Conservation (phyloP, 2,888 invertebrate genomes). For the Elmis aenea region DNA sequence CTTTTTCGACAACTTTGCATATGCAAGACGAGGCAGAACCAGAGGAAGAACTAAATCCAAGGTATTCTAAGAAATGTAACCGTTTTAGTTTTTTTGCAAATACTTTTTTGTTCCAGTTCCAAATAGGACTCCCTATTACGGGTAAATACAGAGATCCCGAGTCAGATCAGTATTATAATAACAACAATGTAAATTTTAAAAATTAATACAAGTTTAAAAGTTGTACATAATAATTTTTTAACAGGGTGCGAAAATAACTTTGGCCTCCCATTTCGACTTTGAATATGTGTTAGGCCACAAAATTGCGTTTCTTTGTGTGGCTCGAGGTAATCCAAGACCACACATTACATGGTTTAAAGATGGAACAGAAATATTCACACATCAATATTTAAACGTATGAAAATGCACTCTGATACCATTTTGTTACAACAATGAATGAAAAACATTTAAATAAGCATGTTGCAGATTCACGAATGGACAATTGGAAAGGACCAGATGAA, state of each 20-base stretch:
- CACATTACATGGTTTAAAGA: conserved; percentile 96
- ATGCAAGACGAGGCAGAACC: conserved; percentile 63
- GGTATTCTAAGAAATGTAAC: conserved; percentile 43
- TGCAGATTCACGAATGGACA: conserved; percentile 84
- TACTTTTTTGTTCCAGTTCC: conserved; percentile 52
- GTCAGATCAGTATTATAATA: conserved; percentile 87
- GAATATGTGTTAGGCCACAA: conserved; percentile 93
- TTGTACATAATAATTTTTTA: conserved; percentile 16
- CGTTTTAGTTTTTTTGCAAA: conserved; percentile 7
- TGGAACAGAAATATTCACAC: conserved; percentile 86
- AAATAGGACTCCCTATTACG: conserved; percentile 82
- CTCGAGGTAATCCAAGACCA: conserved; percentile 83
- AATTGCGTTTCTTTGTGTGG: conserved; percentile 88
- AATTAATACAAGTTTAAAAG: not conserved
- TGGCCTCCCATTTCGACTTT: conserved; percentile 88
- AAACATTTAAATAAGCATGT: conserved; percentile 12
- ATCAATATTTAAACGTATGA: conserved; percentile 81
- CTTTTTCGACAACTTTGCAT: conserved; percentile 20
- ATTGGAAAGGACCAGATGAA: conserved; percentile 77
- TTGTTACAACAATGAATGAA: conserved; percentile 3
- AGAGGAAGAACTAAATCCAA: conserved; percentile 72
- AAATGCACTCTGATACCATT: too few relatives aligned
- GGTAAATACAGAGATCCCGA: conserved; percentile 87
- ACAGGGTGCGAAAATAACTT: conserved; percentile 84
- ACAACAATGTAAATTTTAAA: conserved; percentile 71